Percentiles rank a stretch among this genome's conserved stretches.
Conservation (phyloP, 2,797 vertebrate species). For the Lepilemur ruficaudatus region DNA sequence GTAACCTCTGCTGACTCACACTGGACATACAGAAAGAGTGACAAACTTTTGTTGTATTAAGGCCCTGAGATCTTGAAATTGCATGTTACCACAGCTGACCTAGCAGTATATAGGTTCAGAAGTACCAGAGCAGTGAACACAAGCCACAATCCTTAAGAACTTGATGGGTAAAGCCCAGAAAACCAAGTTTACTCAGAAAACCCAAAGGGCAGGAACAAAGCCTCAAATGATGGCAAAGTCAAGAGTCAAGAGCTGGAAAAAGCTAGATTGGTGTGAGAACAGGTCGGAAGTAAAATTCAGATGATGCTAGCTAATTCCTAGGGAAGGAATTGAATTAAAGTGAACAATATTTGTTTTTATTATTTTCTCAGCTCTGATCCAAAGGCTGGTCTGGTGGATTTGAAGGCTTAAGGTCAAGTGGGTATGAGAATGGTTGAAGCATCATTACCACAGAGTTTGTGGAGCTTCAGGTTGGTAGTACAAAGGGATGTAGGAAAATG, state of each 20-base stretch:
- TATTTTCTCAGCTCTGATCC: not conserved
- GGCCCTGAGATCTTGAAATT: not conserved
- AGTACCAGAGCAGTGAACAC: not conserved
- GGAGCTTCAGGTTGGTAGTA: not conserved
- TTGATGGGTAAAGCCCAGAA: not conserved
- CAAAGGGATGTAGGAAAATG: not conserved
- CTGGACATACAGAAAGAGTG: not conserved
- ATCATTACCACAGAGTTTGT: not conserved
- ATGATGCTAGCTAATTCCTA: not conserved
- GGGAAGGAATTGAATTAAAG: not conserved
- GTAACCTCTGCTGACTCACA: not conserved
- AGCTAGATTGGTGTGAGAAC: not conserved
- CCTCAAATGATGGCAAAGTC: not conserved
- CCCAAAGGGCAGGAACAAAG: not conserved
- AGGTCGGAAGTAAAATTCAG: not conserved
- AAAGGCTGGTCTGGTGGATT: not conserved
- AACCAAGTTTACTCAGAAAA: not conserved
- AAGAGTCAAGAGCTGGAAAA: not conserved
- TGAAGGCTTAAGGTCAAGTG: not conserved
- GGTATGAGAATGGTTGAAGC: not conserved
- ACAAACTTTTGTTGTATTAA: not conserved
- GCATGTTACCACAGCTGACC: not conserved
- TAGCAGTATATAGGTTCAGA: not conserved
- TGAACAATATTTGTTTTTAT: not conserved
- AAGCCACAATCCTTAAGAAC: not conserved